phyloP scores from a whole-genome alignment of 2,797 vertebrate species.

The Chelidonichthys spinosus region DNA sequence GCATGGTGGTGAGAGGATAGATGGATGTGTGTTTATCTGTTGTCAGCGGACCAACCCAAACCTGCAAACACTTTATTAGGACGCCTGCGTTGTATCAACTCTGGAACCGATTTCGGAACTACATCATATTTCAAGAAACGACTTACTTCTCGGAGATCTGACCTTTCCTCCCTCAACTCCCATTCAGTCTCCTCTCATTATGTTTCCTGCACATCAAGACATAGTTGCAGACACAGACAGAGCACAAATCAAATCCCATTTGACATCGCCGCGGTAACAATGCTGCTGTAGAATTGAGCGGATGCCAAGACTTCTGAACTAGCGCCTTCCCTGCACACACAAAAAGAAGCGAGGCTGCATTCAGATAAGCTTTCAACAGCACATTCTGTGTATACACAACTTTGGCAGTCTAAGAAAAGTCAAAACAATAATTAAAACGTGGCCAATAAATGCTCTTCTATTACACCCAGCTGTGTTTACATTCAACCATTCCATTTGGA shows the following conservation, averaged over 20 bases:
- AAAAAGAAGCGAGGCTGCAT: slow-evolving; percentile 33
- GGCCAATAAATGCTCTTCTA: slow-evolving; percentile 76
- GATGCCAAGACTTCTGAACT: slow-evolving; percentile 49
- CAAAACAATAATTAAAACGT: slow-evolving; percentile 82
- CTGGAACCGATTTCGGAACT: slow-evolving; percentile 4
- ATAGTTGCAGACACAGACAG: slow-evolving; percentile 11
- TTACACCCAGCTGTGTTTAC: slow-evolving; percentile 83
- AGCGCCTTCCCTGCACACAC: slow-evolving; percentile 32
- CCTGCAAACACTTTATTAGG: slow-evolving; percentile 28
- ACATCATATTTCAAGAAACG: slow-evolving; percentile 11
- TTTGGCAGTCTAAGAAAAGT: slow-evolving; percentile 70
- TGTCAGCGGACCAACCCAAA: slow-evolving; percentile 32
- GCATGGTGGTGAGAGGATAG: slow-evolving; percentile 31
- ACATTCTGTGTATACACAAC: slow-evolving; percentile 78
- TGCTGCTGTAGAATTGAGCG: slow-evolving; percentile 50
- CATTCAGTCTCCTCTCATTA: neutral
- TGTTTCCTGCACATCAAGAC: neutral
- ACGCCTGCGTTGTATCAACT: slow-evolving; percentile 24
- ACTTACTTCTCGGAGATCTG: neutral
- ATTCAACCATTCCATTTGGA: slow-evolving; percentile 63
- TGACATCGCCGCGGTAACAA: slow-evolving; percentile 47
- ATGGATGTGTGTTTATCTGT: slow-evolving; percentile 59
- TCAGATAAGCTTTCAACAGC: slow-evolving; percentile 68
- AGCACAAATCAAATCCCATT: slow-evolving; percentile 29
- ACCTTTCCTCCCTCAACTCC: neutral